Evolutionary conservation across 1,140 invertebrate genomes (phyloP).

Genomic region (Trinorchestia longiramus): DNA sequence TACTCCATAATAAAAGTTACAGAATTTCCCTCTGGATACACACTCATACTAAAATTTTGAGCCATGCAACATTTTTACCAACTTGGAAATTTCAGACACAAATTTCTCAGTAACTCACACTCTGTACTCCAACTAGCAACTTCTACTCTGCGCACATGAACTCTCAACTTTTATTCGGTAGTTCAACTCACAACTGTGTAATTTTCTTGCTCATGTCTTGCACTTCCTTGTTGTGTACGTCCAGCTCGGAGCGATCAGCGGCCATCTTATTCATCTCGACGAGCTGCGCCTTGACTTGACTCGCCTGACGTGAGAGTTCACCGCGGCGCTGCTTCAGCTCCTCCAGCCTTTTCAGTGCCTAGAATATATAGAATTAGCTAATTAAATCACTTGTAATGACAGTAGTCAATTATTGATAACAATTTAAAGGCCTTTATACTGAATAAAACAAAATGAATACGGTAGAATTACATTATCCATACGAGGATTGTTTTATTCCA

Average conservation of each 20-base stretch:
- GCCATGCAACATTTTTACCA: neutral
- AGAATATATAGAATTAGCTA: neutral
- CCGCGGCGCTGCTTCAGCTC: neutral
- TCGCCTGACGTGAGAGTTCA: neutral
- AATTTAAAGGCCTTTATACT: neutral
- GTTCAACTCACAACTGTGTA: conserved; percentile 22
- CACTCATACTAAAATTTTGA: neutral
- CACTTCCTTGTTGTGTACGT: conserved; percentile 18
- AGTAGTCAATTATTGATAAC: neutral
- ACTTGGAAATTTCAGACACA: neutral
- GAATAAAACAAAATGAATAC: neutral
- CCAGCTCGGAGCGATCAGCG: conserved; percentile 39
- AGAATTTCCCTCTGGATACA: neutral
- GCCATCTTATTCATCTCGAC: conserved; percentile 46
- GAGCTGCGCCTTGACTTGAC: conserved; percentile 24
- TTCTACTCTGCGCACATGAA: neutral
- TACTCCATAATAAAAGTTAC: too few species aligned
- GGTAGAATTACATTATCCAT: too few species aligned
- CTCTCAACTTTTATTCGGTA: neutral
- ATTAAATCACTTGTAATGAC: neutral
- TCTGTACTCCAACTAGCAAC: too few species aligned
- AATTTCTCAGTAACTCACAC: too few species aligned
- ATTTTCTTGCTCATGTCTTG: conserved; percentile 34
- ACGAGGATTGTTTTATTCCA: too few species aligned
- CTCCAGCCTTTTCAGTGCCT: neutral